These are phyloP conservation scores for Amblyteles armatorius DNA, from an alignment of 2,888 invertebrate species.

Conservation along the genomic window DNA sequence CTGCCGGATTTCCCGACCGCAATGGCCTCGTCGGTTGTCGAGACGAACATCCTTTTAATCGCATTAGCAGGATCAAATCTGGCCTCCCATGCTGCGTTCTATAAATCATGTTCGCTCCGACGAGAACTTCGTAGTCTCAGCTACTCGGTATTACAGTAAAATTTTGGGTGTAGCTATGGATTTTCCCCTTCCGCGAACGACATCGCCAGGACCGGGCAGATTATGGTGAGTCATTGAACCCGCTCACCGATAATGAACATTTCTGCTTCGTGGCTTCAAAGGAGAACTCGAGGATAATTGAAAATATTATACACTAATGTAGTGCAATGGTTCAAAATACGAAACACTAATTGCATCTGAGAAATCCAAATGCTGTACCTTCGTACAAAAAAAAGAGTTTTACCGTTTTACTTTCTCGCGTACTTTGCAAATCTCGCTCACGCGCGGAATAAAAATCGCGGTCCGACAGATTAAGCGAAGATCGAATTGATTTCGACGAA, in stretches of 20 bases:
- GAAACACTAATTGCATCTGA: not conserved
- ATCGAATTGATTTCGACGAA: not conserved
- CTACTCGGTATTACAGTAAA: not conserved
- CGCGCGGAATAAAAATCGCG: no score
- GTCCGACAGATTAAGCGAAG: no score
- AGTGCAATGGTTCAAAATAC: not conserved
- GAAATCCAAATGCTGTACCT: not conserved
- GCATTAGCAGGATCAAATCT: constrained; percentile 20
- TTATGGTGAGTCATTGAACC: not conserved
- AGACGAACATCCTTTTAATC: constrained; percentile 18
- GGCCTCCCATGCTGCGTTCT: not conserved
- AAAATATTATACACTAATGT: not conserved
- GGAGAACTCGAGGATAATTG: not conserved
- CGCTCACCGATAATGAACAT: not conserved
- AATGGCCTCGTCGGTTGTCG: not conserved
- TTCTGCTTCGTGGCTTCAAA: not conserved
- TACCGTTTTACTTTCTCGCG: not conserved
- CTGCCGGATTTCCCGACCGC: constrained; percentile 28
- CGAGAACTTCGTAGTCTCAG: not conserved
- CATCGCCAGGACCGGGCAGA: not conserved
- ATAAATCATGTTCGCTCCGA: constrained; percentile 12
- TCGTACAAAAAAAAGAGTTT: not conserved
- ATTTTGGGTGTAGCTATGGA: not conserved
- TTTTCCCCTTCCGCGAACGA: constrained; percentile 10
- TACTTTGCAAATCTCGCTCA: no score